These are phyloP conservation scores for Brachionichthys hirsutus DNA, from an alignment of 2,113 vertebrate species.

Conservation along the genomic window DNA sequence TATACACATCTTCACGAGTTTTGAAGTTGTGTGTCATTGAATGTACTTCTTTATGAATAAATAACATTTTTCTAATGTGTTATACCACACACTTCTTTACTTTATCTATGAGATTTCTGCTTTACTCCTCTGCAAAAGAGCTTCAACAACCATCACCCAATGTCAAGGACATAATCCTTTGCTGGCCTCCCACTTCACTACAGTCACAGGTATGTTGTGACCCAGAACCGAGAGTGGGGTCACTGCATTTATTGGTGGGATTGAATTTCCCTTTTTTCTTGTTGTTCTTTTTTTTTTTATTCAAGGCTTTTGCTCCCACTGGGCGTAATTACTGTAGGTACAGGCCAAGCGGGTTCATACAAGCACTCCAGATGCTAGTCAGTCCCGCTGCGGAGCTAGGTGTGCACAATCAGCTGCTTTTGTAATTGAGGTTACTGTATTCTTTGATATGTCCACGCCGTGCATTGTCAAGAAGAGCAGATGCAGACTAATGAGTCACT, in stretches of 20 bases:
- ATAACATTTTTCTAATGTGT: too few relatives aligned
- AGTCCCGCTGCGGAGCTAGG: background rate
- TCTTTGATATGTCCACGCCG: background rate
- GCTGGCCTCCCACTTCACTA: background rate
- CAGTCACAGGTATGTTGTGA: background rate
- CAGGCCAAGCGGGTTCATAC: too few relatives aligned
- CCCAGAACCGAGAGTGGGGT: background rate
- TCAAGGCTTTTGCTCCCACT: background rate
- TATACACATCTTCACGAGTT: too few relatives aligned
- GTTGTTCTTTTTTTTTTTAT: background rate
- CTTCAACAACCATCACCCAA: too few relatives aligned
- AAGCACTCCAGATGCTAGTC: conserved; percentile 8
- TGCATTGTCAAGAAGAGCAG: conserved; percentile 4
- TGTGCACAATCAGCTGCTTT: conserved; percentile 7
- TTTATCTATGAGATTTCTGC: background rate
- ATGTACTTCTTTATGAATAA: too few relatives aligned
- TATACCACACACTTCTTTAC: too few relatives aligned
- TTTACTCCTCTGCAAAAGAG: background rate
- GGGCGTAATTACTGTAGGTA: background rate
- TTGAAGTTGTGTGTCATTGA: too few relatives aligned
- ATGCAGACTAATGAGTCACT: background rate
- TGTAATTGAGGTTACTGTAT: conserved; percentile 1
- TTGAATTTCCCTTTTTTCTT: too few relatives aligned
- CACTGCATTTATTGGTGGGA: background rate
- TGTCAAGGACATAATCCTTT: background rate